Evolutionary conservation across 37 sponge, comb jelly and placozoan genomes (phyloP).

Genomic region (Aphrocallistes beatrix): DNA sequence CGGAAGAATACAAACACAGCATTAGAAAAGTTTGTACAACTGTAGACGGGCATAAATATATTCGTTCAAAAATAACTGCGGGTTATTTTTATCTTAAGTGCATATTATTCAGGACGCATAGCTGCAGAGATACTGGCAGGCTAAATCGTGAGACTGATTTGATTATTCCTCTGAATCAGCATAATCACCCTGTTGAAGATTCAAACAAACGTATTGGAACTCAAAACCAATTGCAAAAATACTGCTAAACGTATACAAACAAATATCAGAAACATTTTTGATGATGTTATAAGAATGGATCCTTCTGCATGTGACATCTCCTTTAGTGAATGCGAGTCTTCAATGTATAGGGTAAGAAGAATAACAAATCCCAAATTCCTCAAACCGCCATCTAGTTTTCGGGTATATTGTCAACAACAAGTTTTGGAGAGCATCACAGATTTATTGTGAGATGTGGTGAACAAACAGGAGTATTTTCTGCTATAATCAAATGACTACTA

Average conservation of each 20-base stretch:
- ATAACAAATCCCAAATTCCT: neutral
- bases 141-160: neutral
- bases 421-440: too few species aligned
- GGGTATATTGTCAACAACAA: neutral
- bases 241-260: neutral
- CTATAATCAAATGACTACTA: neutral
- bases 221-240: neutral
- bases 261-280: neutral
- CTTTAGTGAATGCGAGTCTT: neutral
- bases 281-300: neutral
- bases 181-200: neutral
- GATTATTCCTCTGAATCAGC: neutral
- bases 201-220: neutral
- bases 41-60: neutral
- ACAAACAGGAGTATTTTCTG: too few species aligned
- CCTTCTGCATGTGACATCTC: neutral
- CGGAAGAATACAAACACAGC: too few species aligned
- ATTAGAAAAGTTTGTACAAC: neutral
- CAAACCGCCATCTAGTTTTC: neutral
- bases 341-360: neutral
- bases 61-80: neutral
- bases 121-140: neutral
- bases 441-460: too few species aligned
- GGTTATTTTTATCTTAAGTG: neutral
- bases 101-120: neutral